Evolutionary conservation across 2,113 vertebrate genomes (phyloP), one percentile per base, ranked within the genome.

Genomic region (Blennius ocellaris): DNA sequence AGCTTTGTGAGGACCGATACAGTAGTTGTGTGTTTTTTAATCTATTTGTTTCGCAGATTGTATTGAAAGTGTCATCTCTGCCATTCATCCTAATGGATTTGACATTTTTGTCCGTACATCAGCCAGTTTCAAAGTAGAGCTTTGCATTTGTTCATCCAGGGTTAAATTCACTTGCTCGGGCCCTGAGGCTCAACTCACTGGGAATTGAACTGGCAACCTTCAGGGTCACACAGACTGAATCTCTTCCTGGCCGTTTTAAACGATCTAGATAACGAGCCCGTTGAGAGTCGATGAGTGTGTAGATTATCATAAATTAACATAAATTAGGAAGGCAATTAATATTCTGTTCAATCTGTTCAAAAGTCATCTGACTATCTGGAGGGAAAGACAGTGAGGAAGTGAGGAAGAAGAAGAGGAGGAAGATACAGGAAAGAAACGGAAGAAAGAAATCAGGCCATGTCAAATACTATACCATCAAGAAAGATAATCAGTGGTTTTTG

Each of bases 191-290:
- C 52, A 76, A 77, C 75, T 90, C 81, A 71, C 16, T 87, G 89
- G 88, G 88, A 91, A 85, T 84, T 90, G 81, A 90, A 91, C 90
- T 86, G 78, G 78, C 90, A 91, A 91, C 91, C 90, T 92, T 89
- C 78, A 84, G 90, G 91, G 91, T 92, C 88, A 89, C 73, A 66
- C 43, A 83, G 84, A 89, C 80, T 85, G 87, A 90, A 87, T 86
- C 71, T 85, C 80, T 89, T 91, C 87, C 78, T 85, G 84, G 78
- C 72, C 74, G 10, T 67, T 82, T 68, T 85, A 87, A 91, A 78
- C 39, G 78, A 87, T 89, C 82, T 84, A 80, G 88, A 91, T 91
- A 92, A 92, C 78, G 88, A 91, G 91, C 72, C 91, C 81, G 43
- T 76, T 80, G 91, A 90, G 90, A 89, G 73, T 87, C 70, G 76